Percentiles rank a stretch among this genome's conserved stretches.
These are phyloP conservation scores for Pomacea maculata DNA, from an alignment of 1,140 invertebrate species.

Conservation along the genomic window DNA sequence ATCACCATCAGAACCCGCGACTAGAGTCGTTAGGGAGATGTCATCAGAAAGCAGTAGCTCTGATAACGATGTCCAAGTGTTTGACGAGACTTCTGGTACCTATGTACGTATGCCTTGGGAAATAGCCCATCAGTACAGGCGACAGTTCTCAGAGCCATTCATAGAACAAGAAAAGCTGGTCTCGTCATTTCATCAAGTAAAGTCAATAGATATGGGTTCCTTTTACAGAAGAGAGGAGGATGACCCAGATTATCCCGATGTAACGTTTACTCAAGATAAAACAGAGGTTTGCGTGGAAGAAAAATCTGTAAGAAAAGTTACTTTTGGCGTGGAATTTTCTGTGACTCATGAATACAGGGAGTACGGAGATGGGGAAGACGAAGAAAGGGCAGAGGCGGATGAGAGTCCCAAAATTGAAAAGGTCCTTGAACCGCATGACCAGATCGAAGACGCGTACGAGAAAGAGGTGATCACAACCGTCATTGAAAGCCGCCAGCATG, in stretches of 20 bases:
- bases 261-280: constrained; percentile 16
- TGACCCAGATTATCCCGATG: constrained; percentile 8
- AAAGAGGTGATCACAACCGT: constrained; percentile 53
- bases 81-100: constrained; percentile 46
- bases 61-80: constrained; percentile 44
- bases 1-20: not conserved
- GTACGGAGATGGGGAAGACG: constrained; percentile 26
- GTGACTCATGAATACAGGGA: constrained; percentile 21
- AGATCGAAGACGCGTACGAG: constrained; percentile 53
- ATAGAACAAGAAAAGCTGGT: constrained; percentile 47
- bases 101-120: constrained; percentile 55
- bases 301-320: constrained; percentile 29
- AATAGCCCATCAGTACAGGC: constrained; percentile 54
- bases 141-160: constrained; percentile 58
- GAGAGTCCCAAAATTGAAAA: not conserved
- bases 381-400: constrained; percentile 16
- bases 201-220: constrained; percentile 54
- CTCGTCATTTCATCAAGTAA: constrained; percentile 28
- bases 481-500: constrained; percentile 46
- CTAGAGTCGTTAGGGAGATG: constrained; percentile 4
- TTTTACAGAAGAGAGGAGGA: constrained; percentile 49
- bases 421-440: constrained; percentile 54
- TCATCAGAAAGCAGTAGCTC: constrained; percentile 49
- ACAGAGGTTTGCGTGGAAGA: not conserved
- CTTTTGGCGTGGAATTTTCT: constrained; percentile 33